Evolutionary conservation across 1,140 invertebrate genomes (phyloP), one percentile per base, ranked within the genome.

Genomic region (Dreissena rostriformis): DNA sequence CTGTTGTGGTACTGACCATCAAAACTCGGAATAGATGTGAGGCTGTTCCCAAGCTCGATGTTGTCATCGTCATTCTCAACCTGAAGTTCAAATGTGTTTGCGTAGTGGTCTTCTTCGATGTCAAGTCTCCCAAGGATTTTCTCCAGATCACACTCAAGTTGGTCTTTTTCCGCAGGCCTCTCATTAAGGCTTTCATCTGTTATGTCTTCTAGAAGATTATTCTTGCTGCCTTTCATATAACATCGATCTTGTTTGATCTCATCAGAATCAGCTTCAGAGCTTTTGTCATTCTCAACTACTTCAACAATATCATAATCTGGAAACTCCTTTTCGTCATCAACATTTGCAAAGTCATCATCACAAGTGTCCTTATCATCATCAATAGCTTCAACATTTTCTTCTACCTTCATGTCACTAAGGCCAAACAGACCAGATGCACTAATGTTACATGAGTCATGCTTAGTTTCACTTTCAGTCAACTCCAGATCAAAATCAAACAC

Each of bases 211-310:
- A 79, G 53, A 19, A 79, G 66, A 19, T 79, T 79, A 24, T 79
- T 79, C 49, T 79, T 79, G 61, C 77, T 79, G 11, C 77, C 77
- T 53, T 77, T 77, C 28, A 65, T 24, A 22, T 24, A 7, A 14
- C 14, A 11, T 24, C 11, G 24, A 5, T 28, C 24, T 24, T 67
- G 0, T 28, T 22, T 29, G 29, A 2, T 4, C 8, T 28, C 11
- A 24, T 8, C 65, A 67, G 0, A 24, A 15, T 67, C 65, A 67
- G 19, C 14, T 15, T 67, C 29, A 67, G 29, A 67, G 7, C 14
- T 7, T 14, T 67, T 8, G 39, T 39, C 39, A 39, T 39, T 39
- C 39, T 39, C 39, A 39, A 39, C 39, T 39, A 39, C 39, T 39
- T 39, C 39, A 39, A 39, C 39, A 2, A 39, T 39, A 8, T 39